Conservation (phyloP, 1,140 invertebrate genomes). For the Chironomus striatipennis region DNA sequence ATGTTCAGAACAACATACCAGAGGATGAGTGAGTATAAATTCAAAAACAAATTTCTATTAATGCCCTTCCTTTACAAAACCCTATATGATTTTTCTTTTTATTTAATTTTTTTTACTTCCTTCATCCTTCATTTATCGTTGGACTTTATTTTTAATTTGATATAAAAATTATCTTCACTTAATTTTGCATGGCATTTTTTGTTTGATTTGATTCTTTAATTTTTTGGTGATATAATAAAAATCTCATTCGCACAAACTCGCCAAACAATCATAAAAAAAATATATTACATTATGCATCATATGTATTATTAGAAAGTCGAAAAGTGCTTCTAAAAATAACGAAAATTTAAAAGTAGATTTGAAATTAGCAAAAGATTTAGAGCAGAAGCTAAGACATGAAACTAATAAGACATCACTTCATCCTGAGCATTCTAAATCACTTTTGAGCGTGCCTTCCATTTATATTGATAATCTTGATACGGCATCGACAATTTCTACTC, state of each 20-base stretch:
- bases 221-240: too few species aligned
- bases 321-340: neutral
- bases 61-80: conserved; percentile 27
- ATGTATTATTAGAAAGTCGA: neutral
- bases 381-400: neutral
- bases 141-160: neutral
- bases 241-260: too few species aligned
- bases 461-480: conserved; percentile 37
- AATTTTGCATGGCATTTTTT: neutral
- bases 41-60: conserved; percentile 25
- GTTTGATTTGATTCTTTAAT: neutral
- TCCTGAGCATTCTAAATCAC: conserved; percentile 35
- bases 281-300: neutral
- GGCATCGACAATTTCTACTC: conserved; percentile 28
- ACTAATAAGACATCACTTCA: conserved; percentile 41
- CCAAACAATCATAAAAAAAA: neutral
- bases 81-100: conserved; percentile 31
- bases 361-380: neutral
- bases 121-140: neutral
- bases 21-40: conserved; percentile 54
- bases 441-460: conserved; percentile 25
- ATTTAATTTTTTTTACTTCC: conserved; percentile 31
- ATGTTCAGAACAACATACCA: conserved; percentile 35
- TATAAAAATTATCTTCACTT: too few species aligned
- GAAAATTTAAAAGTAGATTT: neutral